Evolutionary conservation across 92 coral and sea anemone genomes (phyloP).

Genomic region (Porites divaricata): DNA sequence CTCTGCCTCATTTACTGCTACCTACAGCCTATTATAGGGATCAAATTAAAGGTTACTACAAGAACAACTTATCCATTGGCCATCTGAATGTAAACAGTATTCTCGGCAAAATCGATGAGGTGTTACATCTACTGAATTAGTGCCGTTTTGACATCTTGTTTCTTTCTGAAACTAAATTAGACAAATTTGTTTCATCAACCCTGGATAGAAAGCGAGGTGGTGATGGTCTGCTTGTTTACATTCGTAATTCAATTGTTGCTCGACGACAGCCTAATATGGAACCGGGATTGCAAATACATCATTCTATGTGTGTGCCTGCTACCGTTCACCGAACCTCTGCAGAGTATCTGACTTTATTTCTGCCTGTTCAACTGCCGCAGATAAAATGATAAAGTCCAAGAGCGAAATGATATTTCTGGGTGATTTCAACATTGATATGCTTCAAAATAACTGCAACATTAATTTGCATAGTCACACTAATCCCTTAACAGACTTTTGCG

Average conservation of each 20-base stretch:
- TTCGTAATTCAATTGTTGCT: constrained; percentile 18
- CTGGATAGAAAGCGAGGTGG: constrained; percentile 35
- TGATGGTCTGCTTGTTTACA: constrained; percentile 28
- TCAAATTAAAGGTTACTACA: background rate
- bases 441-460: background rate
- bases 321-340: constrained; percentile 56
- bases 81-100: constrained; percentile 19
- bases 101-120: background rate
- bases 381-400: constrained; percentile 33
- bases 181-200: constrained; percentile 16
- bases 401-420: constrained; percentile 43
- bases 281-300: constrained; percentile 19
- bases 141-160: constrained; percentile 32
- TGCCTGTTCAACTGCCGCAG: constrained; percentile 38
- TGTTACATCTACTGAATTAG: background rate
- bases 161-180: constrained; percentile 15
- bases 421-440: constrained; percentile 58
- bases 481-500: too few relatives aligned
- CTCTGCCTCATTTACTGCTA: background rate
- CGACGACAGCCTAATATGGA: constrained; percentile 12
- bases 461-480: too few relatives aligned
- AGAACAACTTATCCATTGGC: constrained; percentile 3
- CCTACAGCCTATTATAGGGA: constrained; percentile 8
- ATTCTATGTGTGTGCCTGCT: constrained; percentile 56
- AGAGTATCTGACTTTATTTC: constrained; percentile 47